Evolutionary conservation across 2,113 vertebrate species (phyloP), one percentile per base, ranked within the genome.

Genomic region (Lipotes vexillifer): DNA sequence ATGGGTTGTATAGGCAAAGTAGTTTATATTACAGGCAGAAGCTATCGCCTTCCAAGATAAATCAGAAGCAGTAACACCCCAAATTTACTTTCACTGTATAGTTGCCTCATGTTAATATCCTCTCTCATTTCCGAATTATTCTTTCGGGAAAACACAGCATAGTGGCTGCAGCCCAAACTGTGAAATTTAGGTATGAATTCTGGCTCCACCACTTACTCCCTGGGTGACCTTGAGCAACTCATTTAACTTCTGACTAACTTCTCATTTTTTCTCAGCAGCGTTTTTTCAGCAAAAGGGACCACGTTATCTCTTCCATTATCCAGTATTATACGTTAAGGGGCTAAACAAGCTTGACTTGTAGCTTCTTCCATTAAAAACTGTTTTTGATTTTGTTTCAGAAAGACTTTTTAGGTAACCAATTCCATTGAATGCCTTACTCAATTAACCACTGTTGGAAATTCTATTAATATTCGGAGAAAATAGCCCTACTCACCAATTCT

Each of bases 1-100:
- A 12, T 6, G 21, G 68, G 38, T 90, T 95, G 44, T 89, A 90
- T 78, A 94, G 87, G 74, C 36, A 93, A 93, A 71, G 7, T 86
- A 80, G 21, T 72, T 95, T 88, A 29, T 36, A 93, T 83, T 80
- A 93, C 61, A 86, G 41, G n/a, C 38, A 92, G 59, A 97, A 89
- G 74, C 41, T 2, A 15, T 41, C 66, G 20, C 63, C 63, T 94
- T 84, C 52, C 41, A 66, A 91, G 65, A 81, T 55, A 71, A 88
- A 94, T 41, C 44, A 90, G n/a, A 59, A 38, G 5, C 38, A 71
- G 12, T 33, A 49, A 93, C 21, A 89, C 8, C 11, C 36, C 8
- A 41, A 97, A 87, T 78, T 90, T 83, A 90, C 36, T 89, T 95
- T 88, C 49, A 87, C 13, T 63, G 11, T 75, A 18, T 80, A 92